Base-by-base conservation (phyloP, 2,113 vertebrate genomes). In the Sinocyclocheilus maitianheensis region DNA sequence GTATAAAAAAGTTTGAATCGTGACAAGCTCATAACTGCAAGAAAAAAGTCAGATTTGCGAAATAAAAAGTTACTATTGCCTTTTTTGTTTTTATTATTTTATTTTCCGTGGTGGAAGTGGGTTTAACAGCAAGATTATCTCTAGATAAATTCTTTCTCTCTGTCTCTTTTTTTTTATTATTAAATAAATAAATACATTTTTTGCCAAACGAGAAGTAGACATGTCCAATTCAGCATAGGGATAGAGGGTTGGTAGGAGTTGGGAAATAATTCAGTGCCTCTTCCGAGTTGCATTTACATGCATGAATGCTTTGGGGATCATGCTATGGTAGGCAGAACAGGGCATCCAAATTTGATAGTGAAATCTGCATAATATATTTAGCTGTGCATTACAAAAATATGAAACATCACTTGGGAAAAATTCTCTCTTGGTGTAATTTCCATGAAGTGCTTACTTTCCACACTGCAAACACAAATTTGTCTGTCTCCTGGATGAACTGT, bases 381-480 rank as follows among this genome's bases (percentile, higher is more conserved):
- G 51, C 76, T 77, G 4, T 77, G 51, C 76, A 77, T 55, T 26
- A 55, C 76, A 77, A 77, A 77, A 58, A 58, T 55, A 77, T 30
- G 14, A 77, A 77, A 55, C 46, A 55, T 53, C 51, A 34, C 76
- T 34, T 34, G 26, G 51, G 51, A 77, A 55, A 77, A 77, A 77
- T 58, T 16, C 76, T 77, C 16, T 55, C 51, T 76, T 14, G n/a
- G 37, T 20, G 14, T 58, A 77, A 77, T 77, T 77, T 58, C 48
- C 16, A 55, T 30, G 16, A 77, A 58, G 51, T 10, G 24, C 1
- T 1, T 8, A 77, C 51, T 77, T 77, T 55, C 34, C 65, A 40
- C 5, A 6, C 24, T 69, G 9, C 24, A 72, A 84, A 40, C 40
- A 4, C 65, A 51, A 53, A 81, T n/a, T 9, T 58, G n/a, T 40